phyloP scores from a whole-genome alignment of 1,140 invertebrate species.

The Eriocheir sinensis region DNA sequence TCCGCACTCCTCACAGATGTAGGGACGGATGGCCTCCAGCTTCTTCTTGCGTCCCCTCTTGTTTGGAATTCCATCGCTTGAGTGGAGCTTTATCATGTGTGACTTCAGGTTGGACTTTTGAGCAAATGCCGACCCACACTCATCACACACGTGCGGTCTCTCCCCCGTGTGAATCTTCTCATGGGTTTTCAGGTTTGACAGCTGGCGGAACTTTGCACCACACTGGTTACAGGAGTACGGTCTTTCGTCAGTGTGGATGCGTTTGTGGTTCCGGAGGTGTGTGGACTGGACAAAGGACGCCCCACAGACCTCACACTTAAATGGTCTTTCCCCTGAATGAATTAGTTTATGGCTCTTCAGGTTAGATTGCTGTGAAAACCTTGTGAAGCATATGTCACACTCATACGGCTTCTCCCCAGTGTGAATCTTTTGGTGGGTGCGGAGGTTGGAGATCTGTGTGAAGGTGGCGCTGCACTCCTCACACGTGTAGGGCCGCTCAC shows the following conservation, averaged over 20 bases:
- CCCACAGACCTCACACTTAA: slow-evolving; percentile 83
- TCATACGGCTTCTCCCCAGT: slow-evolving; percentile 83
- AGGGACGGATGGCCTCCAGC: slow-evolving; percentile 78
- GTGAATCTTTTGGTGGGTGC: slow-evolving; percentile 80
- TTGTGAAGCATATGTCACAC: slow-evolving; percentile 85
- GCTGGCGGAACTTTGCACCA: slow-evolving; percentile 79
- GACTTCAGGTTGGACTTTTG: slow-evolving; percentile 83
- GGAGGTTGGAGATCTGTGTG: slow-evolving; percentile 78
- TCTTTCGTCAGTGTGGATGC: slow-evolving; percentile 81
- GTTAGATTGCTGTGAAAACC: slow-evolving; percentile 80
- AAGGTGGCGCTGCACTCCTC: slow-evolving; percentile 78
- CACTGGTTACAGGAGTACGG: slow-evolving; percentile 79
- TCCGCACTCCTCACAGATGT: slow-evolving; percentile 78
- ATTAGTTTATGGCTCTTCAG: slow-evolving; percentile 79
- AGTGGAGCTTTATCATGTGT: slow-evolving; percentile 78
- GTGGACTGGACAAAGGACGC: slow-evolving; percentile 78
- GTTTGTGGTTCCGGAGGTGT: slow-evolving; percentile 78
- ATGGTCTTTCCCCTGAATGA: slow-evolving; percentile 81
- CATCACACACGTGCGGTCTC: slow-evolving; percentile 85
- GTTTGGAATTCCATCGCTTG: slow-evolving; percentile 59
- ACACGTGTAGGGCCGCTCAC: slow-evolving; percentile 78
- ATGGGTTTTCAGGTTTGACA: slow-evolving; percentile 80
- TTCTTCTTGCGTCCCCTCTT: slow-evolving; percentile 76
- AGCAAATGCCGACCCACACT: slow-evolving; percentile 87
- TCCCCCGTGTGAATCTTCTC: slow-evolving; percentile 84